Base-by-base conservation (phyloP, 2,113 vertebrate species). In the Piprites chloris region DNA sequence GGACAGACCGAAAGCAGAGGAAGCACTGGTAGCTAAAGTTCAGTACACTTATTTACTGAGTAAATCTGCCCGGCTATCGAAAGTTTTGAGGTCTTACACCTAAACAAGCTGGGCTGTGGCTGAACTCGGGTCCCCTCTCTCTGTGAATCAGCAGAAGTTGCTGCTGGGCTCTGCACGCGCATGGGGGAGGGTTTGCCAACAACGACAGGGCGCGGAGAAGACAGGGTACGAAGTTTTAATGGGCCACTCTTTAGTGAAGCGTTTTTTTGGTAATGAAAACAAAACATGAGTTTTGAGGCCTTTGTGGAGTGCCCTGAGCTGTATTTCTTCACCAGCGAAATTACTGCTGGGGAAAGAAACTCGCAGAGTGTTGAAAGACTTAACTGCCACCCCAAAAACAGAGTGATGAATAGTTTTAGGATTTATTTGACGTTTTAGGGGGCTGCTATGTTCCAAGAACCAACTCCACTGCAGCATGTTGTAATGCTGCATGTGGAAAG, bases 361-460 rank as follows among this genome's bases (percentile, higher is more conserved):
- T 94, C 46, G 46, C 55, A 50, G 93, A 86, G 91, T 96, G 93
- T 92, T 97, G 97, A 97, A 95, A 97, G 96, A 93, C 90, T 94
- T 96, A 97, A 96, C 90, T 89, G 86, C 96, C 83, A 93, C 92
- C 96, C 96, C 96, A 95, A 97, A 96, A 97, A 84, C 79, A 92
- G 85, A 71, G 95, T 97, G 95, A 95, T 96, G 90, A 97, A 96
- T 89, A 90, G 85, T 85, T 92, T 62, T 92, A 93, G 95, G 93
- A 96, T 96, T 97, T 96, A 96, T 94, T 96, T 92, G 95, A 93
- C 92, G 1, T 94, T 95, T 96, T 90, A 94, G 95, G 96, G 95
- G 96, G 83, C 90, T 87, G 89, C 78, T 76, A 39, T 6, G 76
- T 93, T 95, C 92, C 95, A 94, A 90, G 69, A 94, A 81, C 61